phyloP scores from a whole-genome alignment of 2,113 vertebrate genomes.

The Myotis lucifugus region DNA sequence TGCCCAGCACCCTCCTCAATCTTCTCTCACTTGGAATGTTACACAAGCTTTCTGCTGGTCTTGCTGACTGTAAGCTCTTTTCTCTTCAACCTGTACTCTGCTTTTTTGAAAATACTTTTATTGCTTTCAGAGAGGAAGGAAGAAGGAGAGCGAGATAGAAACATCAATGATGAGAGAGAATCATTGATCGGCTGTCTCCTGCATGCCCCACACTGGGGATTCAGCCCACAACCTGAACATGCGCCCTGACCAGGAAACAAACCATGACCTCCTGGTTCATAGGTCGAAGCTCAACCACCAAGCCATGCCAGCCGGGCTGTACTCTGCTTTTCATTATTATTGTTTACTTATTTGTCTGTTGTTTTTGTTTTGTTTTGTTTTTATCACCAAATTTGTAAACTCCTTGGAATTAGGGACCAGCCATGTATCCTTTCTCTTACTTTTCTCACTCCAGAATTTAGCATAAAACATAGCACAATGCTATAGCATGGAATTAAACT shows the following conservation, averaged over 20 bases:
- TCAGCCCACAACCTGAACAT: no score
- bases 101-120: neutral
- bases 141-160: no score
- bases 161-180: no score
- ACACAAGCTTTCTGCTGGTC: neutral
- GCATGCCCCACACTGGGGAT: no score
- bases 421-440: rapidly evolving
- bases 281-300: no score
- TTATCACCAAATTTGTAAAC: neutral
- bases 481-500: neutral
- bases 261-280: no score
- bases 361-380: no score
- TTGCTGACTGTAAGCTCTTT: neutral
- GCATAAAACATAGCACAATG: no score
- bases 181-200: no score
- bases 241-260: no score
- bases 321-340: neutral
- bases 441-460: neutral
- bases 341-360: neutral
- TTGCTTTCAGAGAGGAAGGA: no score
- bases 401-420: neutral
- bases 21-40: neutral
- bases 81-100: neutral
- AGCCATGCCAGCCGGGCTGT: no score
- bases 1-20: rapidly evolving